These are phyloP conservation scores for Oophaga sylvatica DNA, from an alignment of 2,797 vertebrate genomes.

Conservation along the genomic window DNA sequence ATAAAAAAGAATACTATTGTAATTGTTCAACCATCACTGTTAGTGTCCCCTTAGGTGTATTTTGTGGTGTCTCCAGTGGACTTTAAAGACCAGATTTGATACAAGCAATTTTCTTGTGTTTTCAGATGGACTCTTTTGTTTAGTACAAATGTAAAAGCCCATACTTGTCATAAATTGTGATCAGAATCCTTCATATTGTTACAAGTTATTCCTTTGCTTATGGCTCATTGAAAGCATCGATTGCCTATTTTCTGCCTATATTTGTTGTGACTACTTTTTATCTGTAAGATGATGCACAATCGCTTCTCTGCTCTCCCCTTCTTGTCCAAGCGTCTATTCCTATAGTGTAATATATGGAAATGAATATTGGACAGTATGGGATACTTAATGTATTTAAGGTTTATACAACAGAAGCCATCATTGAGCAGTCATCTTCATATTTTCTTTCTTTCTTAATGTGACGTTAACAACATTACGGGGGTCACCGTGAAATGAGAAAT, in stretches of 20 bases:
- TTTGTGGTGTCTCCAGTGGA: background rate
- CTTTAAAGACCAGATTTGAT: background rate
- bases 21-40: background rate
- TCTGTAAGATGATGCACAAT: background rate
- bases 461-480: constrained; percentile 16
- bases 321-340: background rate
- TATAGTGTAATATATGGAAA: background rate
- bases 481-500: background rate
- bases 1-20: too few species aligned
- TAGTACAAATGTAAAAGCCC: background rate
- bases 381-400: background rate
- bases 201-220: background rate
- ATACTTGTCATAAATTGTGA: background rate
- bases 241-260: background rate
- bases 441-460: background rate
- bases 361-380: background rate
- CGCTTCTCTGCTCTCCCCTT: background rate
- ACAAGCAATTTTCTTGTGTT: background rate
- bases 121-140: background rate
- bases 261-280: background rate
- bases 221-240: background rate
- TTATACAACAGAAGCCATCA: background rate
- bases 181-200: background rate
- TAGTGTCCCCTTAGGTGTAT: background rate
- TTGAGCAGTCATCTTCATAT: background rate